Conservation (phyloP, 2,113 vertebrate genomes). For the Actinemys pallida region DNA sequence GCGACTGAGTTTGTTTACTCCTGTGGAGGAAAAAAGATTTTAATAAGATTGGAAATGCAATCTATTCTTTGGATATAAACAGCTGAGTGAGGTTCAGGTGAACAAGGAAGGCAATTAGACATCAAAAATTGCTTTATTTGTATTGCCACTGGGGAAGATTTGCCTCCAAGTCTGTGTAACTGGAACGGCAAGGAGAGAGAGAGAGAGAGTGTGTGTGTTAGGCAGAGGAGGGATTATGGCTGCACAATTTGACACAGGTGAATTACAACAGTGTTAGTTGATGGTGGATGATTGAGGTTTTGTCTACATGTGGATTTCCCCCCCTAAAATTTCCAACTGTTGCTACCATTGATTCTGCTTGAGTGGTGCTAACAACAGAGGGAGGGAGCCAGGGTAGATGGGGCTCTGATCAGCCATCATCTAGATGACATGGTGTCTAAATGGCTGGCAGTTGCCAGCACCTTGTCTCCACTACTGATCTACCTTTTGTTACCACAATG, state of each 20-base stretch:
- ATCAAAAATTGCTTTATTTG: not conserved
- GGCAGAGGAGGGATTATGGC: not conserved
- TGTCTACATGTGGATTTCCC: not conserved
- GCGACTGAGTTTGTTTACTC: not conserved
- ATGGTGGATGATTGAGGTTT: not conserved
- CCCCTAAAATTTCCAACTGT: not conserved
- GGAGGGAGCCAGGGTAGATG: not conserved
- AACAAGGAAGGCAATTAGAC: not conserved
- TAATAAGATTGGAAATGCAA: not conserved
- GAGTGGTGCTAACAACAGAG: not conserved
- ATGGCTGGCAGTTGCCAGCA: not conserved
- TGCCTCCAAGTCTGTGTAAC: not conserved
- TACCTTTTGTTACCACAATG: not conserved
- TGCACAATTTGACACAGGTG: not conserved
- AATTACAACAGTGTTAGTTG: not conserved
- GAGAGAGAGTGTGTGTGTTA: not conserved
- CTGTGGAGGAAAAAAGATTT: not conserved
- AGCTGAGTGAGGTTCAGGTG: not conserved
- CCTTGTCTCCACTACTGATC: not conserved
- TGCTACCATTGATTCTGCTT: not conserved
- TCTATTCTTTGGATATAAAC: not conserved
- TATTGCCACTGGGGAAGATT: accelerated
- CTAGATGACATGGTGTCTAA: not conserved
- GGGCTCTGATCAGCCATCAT: not conserved
- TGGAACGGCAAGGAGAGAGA: not conserved